These are phyloP conservation scores for Lophochroa leadbeateri DNA, from an alignment of 2,113 vertebrate genomes.

Conservation along the genomic window DNA sequence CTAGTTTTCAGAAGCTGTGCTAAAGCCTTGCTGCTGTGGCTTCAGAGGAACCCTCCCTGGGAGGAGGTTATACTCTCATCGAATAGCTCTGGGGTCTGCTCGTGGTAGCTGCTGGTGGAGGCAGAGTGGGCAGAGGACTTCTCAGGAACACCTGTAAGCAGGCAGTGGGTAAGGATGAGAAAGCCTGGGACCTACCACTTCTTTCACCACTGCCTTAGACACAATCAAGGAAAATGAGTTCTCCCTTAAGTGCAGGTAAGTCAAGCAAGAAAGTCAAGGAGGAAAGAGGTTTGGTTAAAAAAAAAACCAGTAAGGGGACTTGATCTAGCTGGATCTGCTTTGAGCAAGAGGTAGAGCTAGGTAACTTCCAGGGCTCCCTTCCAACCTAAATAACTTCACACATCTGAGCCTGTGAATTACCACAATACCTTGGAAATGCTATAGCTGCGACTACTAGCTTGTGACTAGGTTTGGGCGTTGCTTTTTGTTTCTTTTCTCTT, in stretches of 20 bases:
- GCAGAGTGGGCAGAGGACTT: neutral
- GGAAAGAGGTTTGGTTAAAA: neutral
- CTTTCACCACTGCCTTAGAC: neutral
- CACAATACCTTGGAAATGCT: neutral
- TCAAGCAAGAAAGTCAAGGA: neutral
- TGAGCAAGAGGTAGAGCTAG: neutral
- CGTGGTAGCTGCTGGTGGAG: neutral
- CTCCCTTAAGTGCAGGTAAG: neutral
- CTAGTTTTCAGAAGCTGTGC: neutral
- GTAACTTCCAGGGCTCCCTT: neutral
- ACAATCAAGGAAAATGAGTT: neutral
- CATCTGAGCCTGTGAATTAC: neutral
- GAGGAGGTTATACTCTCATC: neutral
- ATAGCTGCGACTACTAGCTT: neutral
- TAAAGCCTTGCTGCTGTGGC: neutral
- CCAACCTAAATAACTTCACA: neutral
- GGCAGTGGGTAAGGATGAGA: neutral
- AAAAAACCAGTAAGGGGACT: neutral
- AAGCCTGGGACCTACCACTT: neutral
- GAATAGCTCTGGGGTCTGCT: neutral
- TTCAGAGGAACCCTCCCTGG: neutral
- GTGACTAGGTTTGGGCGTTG: neutral
- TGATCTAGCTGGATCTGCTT: neutral
- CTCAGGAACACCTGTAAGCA: neutral
- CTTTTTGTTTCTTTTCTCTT: neutral